Conservation (phyloP, 2,888 invertebrate species). For the Bedellia somnulentella region DNA sequence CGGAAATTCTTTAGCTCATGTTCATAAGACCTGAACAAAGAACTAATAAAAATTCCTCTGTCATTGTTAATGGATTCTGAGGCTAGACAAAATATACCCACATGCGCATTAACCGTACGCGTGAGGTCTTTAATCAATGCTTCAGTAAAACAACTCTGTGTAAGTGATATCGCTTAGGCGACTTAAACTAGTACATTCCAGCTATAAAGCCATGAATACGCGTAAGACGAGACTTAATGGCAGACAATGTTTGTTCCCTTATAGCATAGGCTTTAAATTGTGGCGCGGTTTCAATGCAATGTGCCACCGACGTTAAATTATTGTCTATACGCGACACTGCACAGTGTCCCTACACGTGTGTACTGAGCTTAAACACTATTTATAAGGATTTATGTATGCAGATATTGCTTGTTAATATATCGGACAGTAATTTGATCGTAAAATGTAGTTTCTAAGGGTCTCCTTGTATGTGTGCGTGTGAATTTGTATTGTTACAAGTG, state of each 20-base stretch:
- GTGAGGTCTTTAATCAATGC: too few relatives aligned
- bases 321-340: conserved; percentile 47
- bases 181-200: conserved; percentile 15
- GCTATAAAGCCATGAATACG: conserved; percentile 36
- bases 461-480: too few relatives aligned
- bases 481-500: too few relatives aligned
- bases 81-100: too few relatives aligned
- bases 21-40: too few relatives aligned
- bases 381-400: conserved; percentile 20
- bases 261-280: conserved; percentile 58
- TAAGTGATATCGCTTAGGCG: too few relatives aligned
- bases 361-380: conserved; percentile 28
- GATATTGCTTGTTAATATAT: conserved; percentile 7
- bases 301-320: conserved; percentile 56
- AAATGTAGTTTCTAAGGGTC: too few relatives aligned
- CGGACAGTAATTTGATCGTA: neutral
- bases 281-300: conserved; percentile 53
- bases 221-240: conserved; percentile 40
- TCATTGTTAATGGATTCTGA: too few relatives aligned
- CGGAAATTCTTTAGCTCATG: too few relatives aligned
- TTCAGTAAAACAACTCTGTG: too few relatives aligned
- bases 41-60: too few relatives aligned
- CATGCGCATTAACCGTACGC: conserved; percentile 1
- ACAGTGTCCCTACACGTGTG: conserved; percentile 46
- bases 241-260: conserved; percentile 51